A percentile compares a stretch with the other conserved stretches of the same genome.
Evolutionary conservation across 2,113 vertebrate species (phyloP).

Genomic region (Psittacus erithacus): DNA sequence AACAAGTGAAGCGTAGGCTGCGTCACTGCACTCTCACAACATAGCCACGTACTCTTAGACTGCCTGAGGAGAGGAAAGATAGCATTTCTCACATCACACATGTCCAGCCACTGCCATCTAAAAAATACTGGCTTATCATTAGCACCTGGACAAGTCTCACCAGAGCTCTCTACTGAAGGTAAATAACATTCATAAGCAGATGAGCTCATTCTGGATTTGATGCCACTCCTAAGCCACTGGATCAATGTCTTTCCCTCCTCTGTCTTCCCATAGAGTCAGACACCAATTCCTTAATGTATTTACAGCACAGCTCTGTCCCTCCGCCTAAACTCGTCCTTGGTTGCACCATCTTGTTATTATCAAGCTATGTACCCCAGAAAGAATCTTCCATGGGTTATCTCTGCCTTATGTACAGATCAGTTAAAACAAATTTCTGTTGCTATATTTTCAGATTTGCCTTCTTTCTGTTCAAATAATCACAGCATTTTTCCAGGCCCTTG

Average conservation of each 20-base stretch:
- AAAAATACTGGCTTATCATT: not conserved
- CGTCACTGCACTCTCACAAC: not conserved
- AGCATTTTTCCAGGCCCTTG: not conserved
- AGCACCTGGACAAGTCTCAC: not conserved
- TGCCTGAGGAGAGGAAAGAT: not conserved
- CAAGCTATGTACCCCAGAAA: not conserved
- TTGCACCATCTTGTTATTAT: not conserved
- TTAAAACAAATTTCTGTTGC: not conserved
- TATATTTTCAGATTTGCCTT: not conserved
- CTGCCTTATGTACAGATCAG: not conserved
- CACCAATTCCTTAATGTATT: not conserved
- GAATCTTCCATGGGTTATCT: not conserved
- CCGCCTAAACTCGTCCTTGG: not conserved
- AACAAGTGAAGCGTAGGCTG: not conserved
- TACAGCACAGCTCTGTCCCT: not conserved
- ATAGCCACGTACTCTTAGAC: not conserved
- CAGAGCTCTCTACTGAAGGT: not conserved
- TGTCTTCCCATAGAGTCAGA: not conserved
- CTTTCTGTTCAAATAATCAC: not conserved
- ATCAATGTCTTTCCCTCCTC: not conserved
- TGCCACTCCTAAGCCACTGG: not conserved
- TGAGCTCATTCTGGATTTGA: not conserved
- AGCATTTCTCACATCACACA: not conserved
- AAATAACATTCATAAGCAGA: not conserved
- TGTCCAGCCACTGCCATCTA: not conserved